Evolutionary conservation across 2,113 vertebrate species (phyloP).

Genomic region (Cranoglanis bouderius): DNA sequence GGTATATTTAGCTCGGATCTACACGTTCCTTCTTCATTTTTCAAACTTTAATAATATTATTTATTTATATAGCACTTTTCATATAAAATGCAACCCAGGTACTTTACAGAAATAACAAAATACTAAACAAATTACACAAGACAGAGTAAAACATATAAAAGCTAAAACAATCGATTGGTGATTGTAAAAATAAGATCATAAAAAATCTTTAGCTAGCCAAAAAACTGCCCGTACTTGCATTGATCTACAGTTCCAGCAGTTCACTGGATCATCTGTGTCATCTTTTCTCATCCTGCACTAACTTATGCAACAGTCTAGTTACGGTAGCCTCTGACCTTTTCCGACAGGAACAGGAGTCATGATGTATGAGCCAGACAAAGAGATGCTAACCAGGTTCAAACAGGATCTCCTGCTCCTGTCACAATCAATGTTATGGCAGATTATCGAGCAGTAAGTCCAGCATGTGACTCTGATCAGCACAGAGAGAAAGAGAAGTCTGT

Average conservation of each 20-base stretch:
- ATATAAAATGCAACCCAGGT: not conserved
- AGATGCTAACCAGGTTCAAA: not conserved
- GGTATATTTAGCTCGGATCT: not conserved
- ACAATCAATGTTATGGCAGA: not conserved
- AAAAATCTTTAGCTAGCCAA: not conserved
- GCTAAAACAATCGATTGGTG: not conserved
- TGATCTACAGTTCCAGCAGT: no score
- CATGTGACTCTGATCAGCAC: not conserved
- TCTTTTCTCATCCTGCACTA: not conserved
- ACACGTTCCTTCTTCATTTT: not conserved
- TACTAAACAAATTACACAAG: not conserved
- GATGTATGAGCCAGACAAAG: not conserved
- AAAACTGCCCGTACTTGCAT: not conserved
- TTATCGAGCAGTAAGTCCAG: not conserved
- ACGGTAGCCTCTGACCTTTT: constrained; percentile 11
- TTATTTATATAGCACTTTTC: not conserved
- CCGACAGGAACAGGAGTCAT: constrained; percentile 6
- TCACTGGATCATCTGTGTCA: not conserved
- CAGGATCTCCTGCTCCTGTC: not conserved
- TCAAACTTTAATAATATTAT: not conserved
- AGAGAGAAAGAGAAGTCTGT: not conserved
- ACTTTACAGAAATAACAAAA: not conserved
- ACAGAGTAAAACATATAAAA: not conserved
- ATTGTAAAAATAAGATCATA: not conserved
- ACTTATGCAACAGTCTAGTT: not conserved